Evolutionary conservation across 2,113 vertebrate species (phyloP), one percentile per base, ranked within the genome.

Genomic region (Todiramphus chloris): DNA sequence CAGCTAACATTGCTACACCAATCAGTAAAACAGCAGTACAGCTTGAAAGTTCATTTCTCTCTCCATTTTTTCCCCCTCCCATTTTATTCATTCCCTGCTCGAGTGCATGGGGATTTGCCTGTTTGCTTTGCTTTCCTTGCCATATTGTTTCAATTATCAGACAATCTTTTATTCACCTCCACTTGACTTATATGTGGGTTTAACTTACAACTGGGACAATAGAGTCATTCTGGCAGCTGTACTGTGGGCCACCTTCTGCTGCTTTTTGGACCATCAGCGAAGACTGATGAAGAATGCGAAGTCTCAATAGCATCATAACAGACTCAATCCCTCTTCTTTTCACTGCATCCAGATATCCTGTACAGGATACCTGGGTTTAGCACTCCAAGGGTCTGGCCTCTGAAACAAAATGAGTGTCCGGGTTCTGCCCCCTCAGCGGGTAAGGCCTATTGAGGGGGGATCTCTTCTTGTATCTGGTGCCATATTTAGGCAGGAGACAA

Each of bases 401-500:
- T 59, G 20, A 92, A 88, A 23, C 59, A 60, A 83, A 80, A 5
- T 1, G 25, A 51, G 41, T 19, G 63, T 67, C 69, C 2, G 1
- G 83, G 89, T 84, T 84, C 74, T 96, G 91, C 87, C 93, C 90
- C 48, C 96, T 93, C 94, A 53, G 87, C 2, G 13, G 83, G 93
- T 48, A 50, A 46, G 50, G 58, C 48, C 21, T 64, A 5, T 27
- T 16, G 70, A 43, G 24, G 24, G 64, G 62, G 77, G 37, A 82
- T 72, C 85, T 90, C 84, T 43, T 86, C 82, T 90, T 80, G 84
- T 89, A 51, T 92, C 59, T 60, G 86, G 76, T 91, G 92, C 85
- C 56, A 41, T 64, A 76, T 95, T 95, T 77, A 93, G 86, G 93
- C 59, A 50, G 70, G 94, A 96, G 91, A 97, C 94, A 98, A 98